Conservation (phyloP, 1,140 invertebrate genomes). For the Brachionus rubens region DNA sequence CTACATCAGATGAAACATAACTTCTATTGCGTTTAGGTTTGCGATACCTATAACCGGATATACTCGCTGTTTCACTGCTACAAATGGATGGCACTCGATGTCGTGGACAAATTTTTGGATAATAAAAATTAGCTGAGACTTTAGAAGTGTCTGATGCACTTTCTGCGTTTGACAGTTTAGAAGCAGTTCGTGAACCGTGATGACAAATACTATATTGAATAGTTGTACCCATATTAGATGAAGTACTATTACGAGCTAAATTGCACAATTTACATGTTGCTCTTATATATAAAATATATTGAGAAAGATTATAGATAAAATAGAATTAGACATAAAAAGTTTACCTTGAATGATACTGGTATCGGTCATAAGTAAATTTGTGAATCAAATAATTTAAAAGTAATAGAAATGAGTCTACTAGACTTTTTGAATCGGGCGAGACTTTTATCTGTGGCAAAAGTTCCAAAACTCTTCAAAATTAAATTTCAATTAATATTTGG, state of each 20-base stretch:
- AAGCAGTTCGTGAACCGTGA: not conserved
- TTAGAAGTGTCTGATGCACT: not conserved
- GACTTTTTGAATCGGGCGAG: not conserved
- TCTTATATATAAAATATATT: not conserved
- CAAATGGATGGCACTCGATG: slow-evolving; percentile 43
- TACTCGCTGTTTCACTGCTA: slow-evolving; percentile 33
- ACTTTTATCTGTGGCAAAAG: slow-evolving; percentile 33
- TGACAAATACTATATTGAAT: not conserved
- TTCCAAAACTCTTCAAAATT: not conserved
- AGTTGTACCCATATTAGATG: not conserved
- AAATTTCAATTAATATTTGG: too few species aligned
- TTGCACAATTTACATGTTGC: slow-evolving; percentile 25
- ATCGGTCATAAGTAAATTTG: slow-evolving; percentile 41
- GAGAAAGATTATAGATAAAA: not conserved
- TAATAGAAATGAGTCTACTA: slow-evolving; percentile 19
- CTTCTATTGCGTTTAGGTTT: slow-evolving; percentile 19
- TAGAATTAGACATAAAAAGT: not conserved
- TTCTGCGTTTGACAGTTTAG: not conserved
- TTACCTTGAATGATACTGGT: slow-evolving; percentile 36
- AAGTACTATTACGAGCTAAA: not conserved
- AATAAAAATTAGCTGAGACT: not conserved
- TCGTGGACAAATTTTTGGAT: slow-evolving; percentile 34
- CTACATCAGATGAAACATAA: slow-evolving; percentile 32
- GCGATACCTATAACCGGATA: not conserved
- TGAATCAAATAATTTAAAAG: slow-evolving; percentile 41